A percentile compares a stretch with the other conserved stretches of the same genome.
Conservation (phyloP, 2,113 vertebrate species). For the Callopanchax toddi region DNA sequence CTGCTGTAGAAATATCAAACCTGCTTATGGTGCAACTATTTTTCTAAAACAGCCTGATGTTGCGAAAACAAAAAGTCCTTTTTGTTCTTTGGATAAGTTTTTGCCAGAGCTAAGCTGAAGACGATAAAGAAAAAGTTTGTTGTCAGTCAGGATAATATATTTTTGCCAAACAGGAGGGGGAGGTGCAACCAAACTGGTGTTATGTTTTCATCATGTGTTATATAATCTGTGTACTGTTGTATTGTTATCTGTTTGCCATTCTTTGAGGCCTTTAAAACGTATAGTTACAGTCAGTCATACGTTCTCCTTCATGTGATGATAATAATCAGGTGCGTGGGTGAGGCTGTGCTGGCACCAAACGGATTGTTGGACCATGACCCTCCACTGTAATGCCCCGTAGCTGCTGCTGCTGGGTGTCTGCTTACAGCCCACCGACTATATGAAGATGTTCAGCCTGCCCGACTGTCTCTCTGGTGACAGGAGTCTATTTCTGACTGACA, state of each 20-base stretch:
- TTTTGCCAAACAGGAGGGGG: slow-evolving; percentile 16
- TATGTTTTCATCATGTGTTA: slow-evolving; percentile 5
- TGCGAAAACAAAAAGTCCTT: slow-evolving; percentile 4
- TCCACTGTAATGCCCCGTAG: slow-evolving; percentile 15
- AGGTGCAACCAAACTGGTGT: slow-evolving; percentile 9
- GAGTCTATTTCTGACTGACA: slow-evolving; percentile 57
- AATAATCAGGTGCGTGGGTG: not conserved
- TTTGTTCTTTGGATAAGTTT: slow-evolving; percentile 19
- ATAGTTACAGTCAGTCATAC: not conserved
- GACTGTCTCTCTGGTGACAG: slow-evolving; percentile 45
- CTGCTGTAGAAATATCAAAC: slow-evolving; percentile 22
- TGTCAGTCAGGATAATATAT: slow-evolving; percentile 13
- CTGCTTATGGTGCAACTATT: slow-evolving; percentile 17
- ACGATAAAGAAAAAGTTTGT: slow-evolving; percentile 24
- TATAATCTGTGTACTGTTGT: not conserved
- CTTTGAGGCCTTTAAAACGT: slow-evolving; percentile 22
- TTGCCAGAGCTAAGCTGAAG: slow-evolving; percentile 11
- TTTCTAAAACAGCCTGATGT: slow-evolving; percentile 29
- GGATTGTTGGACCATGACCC: not conserved
- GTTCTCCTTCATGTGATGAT: too few species aligned
- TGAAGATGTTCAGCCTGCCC: slow-evolving; percentile 46
- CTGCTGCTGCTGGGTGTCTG: slow-evolving; percentile 46
- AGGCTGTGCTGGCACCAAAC: slow-evolving; percentile 1
- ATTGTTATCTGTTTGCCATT: slow-evolving; percentile 13
- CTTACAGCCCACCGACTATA: slow-evolving; percentile 53